These are phyloP conservation scores for Drosophila percnosoma DNA, from an alignment of 2,888 invertebrate species.

Conservation along the genomic window DNA sequence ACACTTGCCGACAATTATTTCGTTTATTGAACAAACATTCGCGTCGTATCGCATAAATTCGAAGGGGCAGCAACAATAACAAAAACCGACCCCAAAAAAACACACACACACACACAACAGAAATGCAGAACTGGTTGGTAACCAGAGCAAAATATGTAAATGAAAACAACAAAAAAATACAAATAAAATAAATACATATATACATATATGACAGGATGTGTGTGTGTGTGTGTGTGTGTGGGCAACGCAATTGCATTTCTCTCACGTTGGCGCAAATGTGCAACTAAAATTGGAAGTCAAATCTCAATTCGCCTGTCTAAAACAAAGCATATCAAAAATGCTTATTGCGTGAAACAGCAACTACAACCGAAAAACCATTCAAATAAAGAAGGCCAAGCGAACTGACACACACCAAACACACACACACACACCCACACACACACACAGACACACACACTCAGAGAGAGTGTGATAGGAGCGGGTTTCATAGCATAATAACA, in stretches of 20 bases:
- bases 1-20: conserved; percentile 78
- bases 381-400: conserved; percentile 50
- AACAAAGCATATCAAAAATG: conserved; percentile 63
- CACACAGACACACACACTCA: conserved; percentile 12
- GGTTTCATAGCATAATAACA: conserved; percentile 72
- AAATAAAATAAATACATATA: conserved; percentile 22
- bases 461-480: neutral
- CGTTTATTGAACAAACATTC: conserved; percentile 79
- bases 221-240: conserved; percentile 34
- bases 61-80: conserved; percentile 49
- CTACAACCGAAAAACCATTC: conserved; percentile 19
- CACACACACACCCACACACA: conserved; percentile 24
- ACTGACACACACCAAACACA: conserved; percentile 11
- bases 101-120: conserved; percentile 17
- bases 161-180: conserved; percentile 42
- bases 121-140: conserved; percentile 60
- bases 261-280: conserved; percentile 52
- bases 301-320: conserved; percentile 62
- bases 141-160: conserved; percentile 72
- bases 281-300: conserved; percentile 57
- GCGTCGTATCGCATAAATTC: conserved; percentile 77
- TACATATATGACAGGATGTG: conserved; percentile 17
- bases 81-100: conserved; percentile 41
- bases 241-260: conserved; percentile 73
- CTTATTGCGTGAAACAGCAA: conserved; percentile 50